Evolutionary conservation across 2,113 vertebrate species (phyloP).

Genomic region (Dicerorhinus sumatrensis): DNA sequence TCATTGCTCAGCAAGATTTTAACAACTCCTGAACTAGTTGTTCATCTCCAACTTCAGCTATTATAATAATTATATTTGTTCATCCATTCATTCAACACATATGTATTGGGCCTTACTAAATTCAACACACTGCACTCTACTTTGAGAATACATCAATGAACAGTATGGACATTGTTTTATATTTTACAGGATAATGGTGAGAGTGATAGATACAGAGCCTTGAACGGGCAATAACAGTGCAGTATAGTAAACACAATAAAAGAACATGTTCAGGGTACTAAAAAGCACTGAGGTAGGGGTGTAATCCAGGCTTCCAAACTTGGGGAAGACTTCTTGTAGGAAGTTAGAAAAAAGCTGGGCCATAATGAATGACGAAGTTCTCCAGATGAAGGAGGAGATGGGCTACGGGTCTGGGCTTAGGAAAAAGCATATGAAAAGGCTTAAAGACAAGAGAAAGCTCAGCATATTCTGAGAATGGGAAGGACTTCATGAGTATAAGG

Average conservation of each 20-base stretch:
- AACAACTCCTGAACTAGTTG: neutral
- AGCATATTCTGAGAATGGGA: neutral
- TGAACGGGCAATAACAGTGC: no score
- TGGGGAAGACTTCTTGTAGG: neutral
- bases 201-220: neutral
- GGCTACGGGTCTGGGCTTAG: neutral
- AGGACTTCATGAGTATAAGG: neutral
- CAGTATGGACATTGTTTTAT: neutral
- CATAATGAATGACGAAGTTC: neutral
- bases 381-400: neutral
- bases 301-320: neutral
- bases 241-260: neutral
- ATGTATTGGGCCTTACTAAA: neutral
- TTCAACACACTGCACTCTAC: neutral
- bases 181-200: neutral
- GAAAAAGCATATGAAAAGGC: neutral
- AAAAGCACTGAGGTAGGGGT: neutral
- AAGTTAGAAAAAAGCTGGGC: neutral
- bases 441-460: neutral
- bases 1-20: neutral
- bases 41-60: neutral
- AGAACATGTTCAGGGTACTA: neutral
- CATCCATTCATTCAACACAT: neutral
- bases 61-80: neutral
- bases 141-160: neutral